Conservation (phyloP, 53 echinoderm and acorn worm species). For the Zoroaster sp. region DNA sequence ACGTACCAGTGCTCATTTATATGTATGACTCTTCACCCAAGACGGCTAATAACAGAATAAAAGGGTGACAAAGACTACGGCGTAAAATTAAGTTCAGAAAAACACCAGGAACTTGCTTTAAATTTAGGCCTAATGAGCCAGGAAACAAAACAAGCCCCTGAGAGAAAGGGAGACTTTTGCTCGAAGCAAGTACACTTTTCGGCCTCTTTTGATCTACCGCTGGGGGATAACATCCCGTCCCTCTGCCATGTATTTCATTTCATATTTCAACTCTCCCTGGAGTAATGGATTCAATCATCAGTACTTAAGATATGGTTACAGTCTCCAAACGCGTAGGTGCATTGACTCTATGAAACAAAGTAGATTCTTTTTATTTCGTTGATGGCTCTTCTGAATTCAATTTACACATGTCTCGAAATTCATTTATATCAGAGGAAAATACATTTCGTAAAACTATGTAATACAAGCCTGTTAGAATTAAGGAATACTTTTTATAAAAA, state of each 20-base stretch:
- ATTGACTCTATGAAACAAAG: constrained; percentile 18
- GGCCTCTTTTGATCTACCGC: constrained; percentile 46
- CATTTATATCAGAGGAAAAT: background rate
- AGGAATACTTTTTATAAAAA: background rate
- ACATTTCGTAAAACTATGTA: background rate
- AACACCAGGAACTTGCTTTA: constrained; percentile 46
- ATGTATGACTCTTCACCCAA: background rate
- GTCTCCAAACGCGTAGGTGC: constrained; percentile 50
- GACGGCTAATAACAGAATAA: background rate
- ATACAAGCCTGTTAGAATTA: background rate
- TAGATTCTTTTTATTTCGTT: background rate
- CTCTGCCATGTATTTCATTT: constrained; percentile 44
- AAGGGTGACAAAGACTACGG: background rate
- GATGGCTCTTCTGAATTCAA: background rate
- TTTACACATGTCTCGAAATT: background rate
- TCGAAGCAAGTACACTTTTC: background rate
- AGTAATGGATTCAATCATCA: constrained; percentile 25
- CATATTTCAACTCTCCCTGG: constrained; percentile 13
- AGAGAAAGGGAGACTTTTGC: constrained; percentile 11
- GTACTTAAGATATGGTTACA: constrained; percentile 53
- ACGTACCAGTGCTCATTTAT: background rate
- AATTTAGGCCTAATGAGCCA: constrained; percentile 36
- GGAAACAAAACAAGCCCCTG: constrained; percentile 50
- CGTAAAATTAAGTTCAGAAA: background rate
- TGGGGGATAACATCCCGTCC: constrained; percentile 48